These are phyloP conservation scores for Malacoraja senta DNA, from an alignment of 2,797 vertebrate species.

Conservation along the genomic window DNA sequence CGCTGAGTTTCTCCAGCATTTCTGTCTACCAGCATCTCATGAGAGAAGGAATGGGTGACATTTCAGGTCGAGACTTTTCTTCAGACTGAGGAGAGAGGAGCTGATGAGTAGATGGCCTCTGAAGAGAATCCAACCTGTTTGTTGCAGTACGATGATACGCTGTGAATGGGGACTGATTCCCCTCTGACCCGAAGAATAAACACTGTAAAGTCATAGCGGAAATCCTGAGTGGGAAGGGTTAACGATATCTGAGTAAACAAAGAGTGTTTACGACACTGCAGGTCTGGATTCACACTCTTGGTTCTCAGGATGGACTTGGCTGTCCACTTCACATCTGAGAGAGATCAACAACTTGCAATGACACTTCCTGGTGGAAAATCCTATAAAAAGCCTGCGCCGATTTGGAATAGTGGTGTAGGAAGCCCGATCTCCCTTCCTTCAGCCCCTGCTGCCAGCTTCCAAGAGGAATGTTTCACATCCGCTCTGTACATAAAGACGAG, in stretches of 20 bases:
- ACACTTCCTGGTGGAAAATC: conserved; percentile 27
- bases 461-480: conserved; percentile 6
- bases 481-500: not conserved
- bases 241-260: conserved; percentile 23
- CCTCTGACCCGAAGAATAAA: not conserved
- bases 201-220: conserved; percentile 7
- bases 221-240: not conserved
- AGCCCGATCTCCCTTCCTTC: conserved; percentile 2
- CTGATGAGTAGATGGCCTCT: not conserved
- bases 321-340: not conserved
- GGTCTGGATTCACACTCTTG: not conserved
- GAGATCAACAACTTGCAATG: not conserved
- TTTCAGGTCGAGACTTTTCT: too few relatives aligned
- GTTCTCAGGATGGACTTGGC: not conserved
- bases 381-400: conserved; percentile 17
- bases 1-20: too few relatives aligned
- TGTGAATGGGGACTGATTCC: not conserved
- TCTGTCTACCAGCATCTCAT: too few relatives aligned
- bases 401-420: not conserved
- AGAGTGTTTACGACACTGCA: conserved; percentile 20
- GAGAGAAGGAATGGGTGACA: too few relatives aligned
- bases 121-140: not conserved
- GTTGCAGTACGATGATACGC: not conserved
- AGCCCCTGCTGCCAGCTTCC: not conserved
- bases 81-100: too few relatives aligned